Conservation (phyloP, 2,797 vertebrate genomes). For the Numenius phaeopus region DNA sequence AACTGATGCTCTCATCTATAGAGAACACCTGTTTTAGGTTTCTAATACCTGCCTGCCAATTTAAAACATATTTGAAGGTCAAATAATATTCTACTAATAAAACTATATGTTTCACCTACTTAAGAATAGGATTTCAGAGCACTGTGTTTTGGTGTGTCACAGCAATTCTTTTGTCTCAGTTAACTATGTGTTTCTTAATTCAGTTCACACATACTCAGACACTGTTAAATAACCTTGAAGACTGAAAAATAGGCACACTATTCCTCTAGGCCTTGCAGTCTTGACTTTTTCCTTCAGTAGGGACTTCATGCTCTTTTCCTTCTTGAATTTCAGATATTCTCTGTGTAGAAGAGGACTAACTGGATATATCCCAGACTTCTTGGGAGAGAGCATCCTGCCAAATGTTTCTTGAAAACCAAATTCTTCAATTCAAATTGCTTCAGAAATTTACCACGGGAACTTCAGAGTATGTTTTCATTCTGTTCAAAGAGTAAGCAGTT, state of each 20-base stretch:
- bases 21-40: neutral
- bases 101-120: neutral
- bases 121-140: neutral
- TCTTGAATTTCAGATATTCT: neutral
- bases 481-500: neutral
- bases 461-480: neutral
- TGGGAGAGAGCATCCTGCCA: neutral
- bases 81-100: neutral
- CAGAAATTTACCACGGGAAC: neutral
- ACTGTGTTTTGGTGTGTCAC: neutral
- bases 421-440: neutral
- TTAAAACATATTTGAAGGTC: neutral
- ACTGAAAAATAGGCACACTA: neutral
- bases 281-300: neutral
- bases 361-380: neutral
- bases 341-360: neutral
- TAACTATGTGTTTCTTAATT: neutral
- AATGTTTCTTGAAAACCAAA: neutral
- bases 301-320: neutral
- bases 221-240: neutral
- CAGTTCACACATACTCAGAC: neutral
- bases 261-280: neutral
- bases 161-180: neutral
- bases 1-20: neutral
- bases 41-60: neutral